Base-by-base conservation (phyloP, 1,140 invertebrate genomes). In the Camponotus floridanus region DNA sequence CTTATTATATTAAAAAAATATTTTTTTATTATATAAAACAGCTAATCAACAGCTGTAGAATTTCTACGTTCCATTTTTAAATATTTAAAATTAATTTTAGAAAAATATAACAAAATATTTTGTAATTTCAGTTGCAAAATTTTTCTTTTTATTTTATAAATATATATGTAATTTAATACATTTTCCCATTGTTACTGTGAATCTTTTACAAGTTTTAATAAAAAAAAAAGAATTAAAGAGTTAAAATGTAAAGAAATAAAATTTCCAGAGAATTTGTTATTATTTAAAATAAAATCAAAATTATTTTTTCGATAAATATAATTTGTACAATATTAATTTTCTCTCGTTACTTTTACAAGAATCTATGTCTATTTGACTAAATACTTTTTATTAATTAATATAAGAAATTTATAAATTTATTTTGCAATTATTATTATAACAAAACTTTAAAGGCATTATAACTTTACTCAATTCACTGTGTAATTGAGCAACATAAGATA, bases 281-380 rank as follows among this genome's bases (percentile, higher is more conserved):
- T 68, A 31, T 61, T 31, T 45, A 21, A 62, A 62, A 81, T 55
- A 31, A 81, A 68, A 67, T 18, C 21, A 45, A 21, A n/a, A 36
- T 57, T 59, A 59, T 13, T n/a, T 62, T 61, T 73, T 74, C 45
- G 33, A 70, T 51, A 68, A 80, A 70, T 83, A 73, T 48, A 48
- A 36, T 84, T 64, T 61, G 51, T 21, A 7, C 31, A 73, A 61
- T 26, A 39, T 48, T 78, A 65, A 64, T 59, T 39, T 76, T 78
- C 2, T 67, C 11, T 51, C 33, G 2, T 42, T 45, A 21, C 31
- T 13, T 61, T 48, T 76, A 42, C 7, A 8, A 76, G 36, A 67
- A 61, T 83, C 36, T 83, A 83, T 8, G 0, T 74, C 33, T 4
- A 74, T 74, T 62, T 73, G 39, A 26, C 68, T 83, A 83, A 83